Conservation (phyloP, 2,797 vertebrate genomes). For the Leptatherina wallacei region DNA sequence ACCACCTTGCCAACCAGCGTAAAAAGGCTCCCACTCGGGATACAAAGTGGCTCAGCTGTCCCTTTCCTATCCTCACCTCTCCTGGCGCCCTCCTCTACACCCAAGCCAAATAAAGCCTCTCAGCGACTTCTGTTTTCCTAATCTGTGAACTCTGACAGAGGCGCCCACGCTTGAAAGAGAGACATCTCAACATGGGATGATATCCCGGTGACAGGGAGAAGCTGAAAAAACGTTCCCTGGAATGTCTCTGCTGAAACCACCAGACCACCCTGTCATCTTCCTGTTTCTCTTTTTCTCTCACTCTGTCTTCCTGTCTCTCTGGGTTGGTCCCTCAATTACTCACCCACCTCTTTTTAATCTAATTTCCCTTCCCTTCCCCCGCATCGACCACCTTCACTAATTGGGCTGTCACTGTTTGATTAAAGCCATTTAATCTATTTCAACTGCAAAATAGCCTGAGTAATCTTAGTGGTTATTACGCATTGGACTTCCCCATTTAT, state of each 20-base stretch:
- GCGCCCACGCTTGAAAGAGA: conserved; percentile 77
- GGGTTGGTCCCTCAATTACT: conserved; percentile 11
- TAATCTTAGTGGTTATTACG: conserved; percentile 29
- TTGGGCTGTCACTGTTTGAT: conserved; percentile 56
- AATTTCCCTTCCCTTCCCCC: conserved; percentile 35
- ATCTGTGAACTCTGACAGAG: conserved; percentile 83
- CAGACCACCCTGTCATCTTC: conserved; percentile 71
- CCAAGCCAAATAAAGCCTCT: conserved; percentile 82
- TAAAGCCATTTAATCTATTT: conserved; percentile 39
- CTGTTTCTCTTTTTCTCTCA: conserved; percentile 41
- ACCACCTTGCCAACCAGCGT: conserved; percentile 46
- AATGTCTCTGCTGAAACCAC: conserved; percentile 69
- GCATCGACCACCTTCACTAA: conserved; percentile 50
- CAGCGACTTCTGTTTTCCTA: conserved; percentile 83
- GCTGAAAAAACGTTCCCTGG: conserved; percentile 81
- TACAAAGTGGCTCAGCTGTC: conserved; percentile 75
- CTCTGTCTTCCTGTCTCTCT: conserved; percentile 23
- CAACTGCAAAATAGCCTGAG: conserved; percentile 43
- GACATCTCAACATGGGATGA: conserved; percentile 78
- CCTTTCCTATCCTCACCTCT: conserved; percentile 61
- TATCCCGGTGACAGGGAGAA: conserved; percentile 81
- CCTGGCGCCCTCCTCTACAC: conserved; percentile 55
- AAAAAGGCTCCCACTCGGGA: conserved; percentile 65
- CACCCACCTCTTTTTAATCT: conserved; percentile 40
- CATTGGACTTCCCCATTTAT: conserved; percentile 16